Evolutionary conservation across 2,888 invertebrate species (phyloP).

Genomic region (Agrotis segetum): DNA sequence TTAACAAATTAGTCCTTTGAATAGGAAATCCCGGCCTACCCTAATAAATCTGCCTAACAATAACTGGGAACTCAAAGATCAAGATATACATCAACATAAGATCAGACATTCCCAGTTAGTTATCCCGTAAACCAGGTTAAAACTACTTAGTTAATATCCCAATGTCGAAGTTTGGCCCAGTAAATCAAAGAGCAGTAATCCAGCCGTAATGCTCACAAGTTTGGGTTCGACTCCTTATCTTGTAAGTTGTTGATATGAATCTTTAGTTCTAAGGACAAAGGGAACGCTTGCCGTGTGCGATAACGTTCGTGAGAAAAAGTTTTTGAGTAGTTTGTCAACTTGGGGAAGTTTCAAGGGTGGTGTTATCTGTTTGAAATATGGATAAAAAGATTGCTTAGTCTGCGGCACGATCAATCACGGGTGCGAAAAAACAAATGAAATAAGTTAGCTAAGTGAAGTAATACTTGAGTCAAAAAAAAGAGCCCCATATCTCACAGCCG

Average conservation of each 20-base stretch:
- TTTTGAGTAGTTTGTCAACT: conserved; percentile 28
- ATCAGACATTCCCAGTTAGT: conserved; percentile 11
- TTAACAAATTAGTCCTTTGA: not conserved
- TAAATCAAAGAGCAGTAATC: conserved; percentile 64
- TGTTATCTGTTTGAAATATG: conserved; percentile 13
- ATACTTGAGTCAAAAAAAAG: no score
- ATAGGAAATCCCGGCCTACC: not conserved
- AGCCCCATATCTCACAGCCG: no score
- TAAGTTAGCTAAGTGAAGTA: no score
- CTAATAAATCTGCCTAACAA: not conserved
- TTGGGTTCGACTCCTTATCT: conserved; percentile 54
- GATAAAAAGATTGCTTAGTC: not conserved
- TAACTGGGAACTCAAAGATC: conserved; percentile 11
- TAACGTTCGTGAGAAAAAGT: conserved; percentile 27
- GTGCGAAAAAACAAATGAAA: not conserved
- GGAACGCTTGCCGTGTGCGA: not conserved
- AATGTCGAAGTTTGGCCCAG: conserved; percentile 39
- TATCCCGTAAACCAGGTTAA: conserved; percentile 49
- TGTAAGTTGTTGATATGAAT: conserved; percentile 47
- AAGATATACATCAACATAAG: conserved; percentile 27
- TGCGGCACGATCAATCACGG: not conserved
- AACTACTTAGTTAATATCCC: conserved; percentile 50
- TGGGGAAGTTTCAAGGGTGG: conserved; percentile 19
- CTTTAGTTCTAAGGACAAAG: conserved; percentile 41
- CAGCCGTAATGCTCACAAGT: conserved; percentile 49